Conservation (phyloP, 2,888 invertebrate genomes). For the Stenoptilia bipunctidactyla region DNA sequence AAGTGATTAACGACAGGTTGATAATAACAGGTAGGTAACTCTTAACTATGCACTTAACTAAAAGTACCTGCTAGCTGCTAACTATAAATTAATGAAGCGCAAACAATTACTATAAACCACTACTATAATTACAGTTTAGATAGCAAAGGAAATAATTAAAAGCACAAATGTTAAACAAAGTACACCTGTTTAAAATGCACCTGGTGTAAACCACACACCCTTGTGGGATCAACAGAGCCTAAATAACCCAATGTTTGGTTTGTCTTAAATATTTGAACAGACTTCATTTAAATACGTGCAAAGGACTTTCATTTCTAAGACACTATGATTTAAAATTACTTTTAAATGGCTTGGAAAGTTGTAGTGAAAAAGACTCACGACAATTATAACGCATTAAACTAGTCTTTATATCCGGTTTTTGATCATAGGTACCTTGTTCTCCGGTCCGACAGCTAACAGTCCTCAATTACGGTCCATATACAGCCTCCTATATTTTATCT, state of each 20-base stretch:
- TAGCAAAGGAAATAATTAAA: neutral
- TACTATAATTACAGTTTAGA: no score
- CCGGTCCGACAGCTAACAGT: conserved; percentile 27
- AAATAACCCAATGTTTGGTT: conserved; percentile 38
- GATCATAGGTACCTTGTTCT: conserved; percentile 59
- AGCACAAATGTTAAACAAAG: conserved; percentile 17
- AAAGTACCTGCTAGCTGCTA: no score
- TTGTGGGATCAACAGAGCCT: conserved; percentile 15
- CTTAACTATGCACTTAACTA: no score
- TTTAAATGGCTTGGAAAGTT: no score
- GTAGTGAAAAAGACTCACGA: no score
- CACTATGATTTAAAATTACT: no score
- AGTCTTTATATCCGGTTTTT: conserved; percentile 60
- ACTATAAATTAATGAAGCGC: no score
- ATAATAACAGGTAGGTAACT: no score
- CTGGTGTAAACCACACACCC: conserved; percentile 31
- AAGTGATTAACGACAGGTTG: no score
- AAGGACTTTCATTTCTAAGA: no score
- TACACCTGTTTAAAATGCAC: conserved; percentile 57
- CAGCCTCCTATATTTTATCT: conserved; percentile 31
- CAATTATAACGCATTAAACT: conserved; percentile 42
- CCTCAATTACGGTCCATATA: conserved; percentile 29
- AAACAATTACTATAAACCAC: no score
- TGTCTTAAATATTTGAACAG: conserved; percentile 47
- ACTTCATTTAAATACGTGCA: conserved; percentile 33